Evolutionary conservation across 1,140 invertebrate genomes (phyloP).

Genomic region (Leptopilina clavipes): DNA sequence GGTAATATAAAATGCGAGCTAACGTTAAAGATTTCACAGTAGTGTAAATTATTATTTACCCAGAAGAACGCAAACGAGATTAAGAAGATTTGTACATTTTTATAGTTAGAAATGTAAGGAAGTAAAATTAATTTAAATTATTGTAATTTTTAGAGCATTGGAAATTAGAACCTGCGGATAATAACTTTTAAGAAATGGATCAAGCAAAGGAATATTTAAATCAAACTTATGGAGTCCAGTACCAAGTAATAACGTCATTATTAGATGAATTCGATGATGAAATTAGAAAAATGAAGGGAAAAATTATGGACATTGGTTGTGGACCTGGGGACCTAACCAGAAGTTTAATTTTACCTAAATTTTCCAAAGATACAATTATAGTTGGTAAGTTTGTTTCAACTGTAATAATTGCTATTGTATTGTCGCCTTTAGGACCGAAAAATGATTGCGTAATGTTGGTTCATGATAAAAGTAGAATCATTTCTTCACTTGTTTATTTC

Average conservation of each 20-base stretch:
- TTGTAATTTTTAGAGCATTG: neutral
- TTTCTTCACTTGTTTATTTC: neutral
- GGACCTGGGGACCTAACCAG: neutral
- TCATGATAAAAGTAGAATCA: too few species aligned
- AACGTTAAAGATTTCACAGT: neutral
- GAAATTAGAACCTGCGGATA: neutral
- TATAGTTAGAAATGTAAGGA: too few species aligned
- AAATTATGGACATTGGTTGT: neutral
- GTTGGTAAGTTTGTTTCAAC: neutral
- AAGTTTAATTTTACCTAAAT: neutral
- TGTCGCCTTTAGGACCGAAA: too few species aligned
- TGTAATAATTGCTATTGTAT: too few species aligned
- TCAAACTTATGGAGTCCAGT: neutral
- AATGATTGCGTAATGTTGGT: too few species aligned
- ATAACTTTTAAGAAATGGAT: neutral
- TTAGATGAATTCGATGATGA: conserved; percentile 27
- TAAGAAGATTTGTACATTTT: too few species aligned
- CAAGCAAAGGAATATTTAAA: conserved; percentile 8
- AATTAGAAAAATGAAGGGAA: neutral
- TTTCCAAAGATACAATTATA: neutral
- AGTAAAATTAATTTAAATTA: too few species aligned
- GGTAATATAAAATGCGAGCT: neutral
- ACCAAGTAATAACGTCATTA: neutral
- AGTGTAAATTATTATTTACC: neutral
- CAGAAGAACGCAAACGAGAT: too few species aligned